Evolutionary conservation across 2,888 invertebrate genomes (phyloP), one percentile per base, ranked within the genome.

Genomic region (Strigamia maritima): DNA sequence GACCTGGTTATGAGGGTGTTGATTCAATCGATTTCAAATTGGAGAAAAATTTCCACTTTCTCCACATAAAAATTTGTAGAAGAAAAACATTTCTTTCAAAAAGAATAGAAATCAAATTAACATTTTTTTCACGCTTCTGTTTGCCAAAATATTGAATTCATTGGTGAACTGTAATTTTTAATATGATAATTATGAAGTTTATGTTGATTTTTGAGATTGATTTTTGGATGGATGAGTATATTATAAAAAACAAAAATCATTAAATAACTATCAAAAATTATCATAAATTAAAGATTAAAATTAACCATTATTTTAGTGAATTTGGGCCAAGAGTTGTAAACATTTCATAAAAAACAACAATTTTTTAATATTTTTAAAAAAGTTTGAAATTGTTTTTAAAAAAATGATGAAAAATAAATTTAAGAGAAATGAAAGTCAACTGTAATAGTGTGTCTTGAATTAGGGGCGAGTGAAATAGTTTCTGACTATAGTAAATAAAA

Each of bases 1-100:
- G 49, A 49, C 49, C 49, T 49, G 49, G 49, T 49, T 49, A 49
- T 49, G 49, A 49, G 49, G 49, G 49, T 49, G 49, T 49, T 49
- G 49, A 49, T 49, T 49, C 49, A 49, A 49, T 49, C 49, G 49
- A 49, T 49, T 49, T 49, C 49, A 49, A 49, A 49, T 49, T 49
- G 49, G n/a, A 49, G n/a, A 10, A 49, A 49, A 49, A 49, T 49
- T 49, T 49, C 49, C 49, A 49, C 49, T 49, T 49, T 49, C n/a
- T n/a, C 49, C 12, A 40, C 40, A 10, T 40, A 49, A 19, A 49
- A 49, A 49, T n/a, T 6, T 19, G 6, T 44, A n/a, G 49, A 49
- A 49, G n/a, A 49, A n/a, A 49, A n/a, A 6, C 2, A n/a, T 16
- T 31, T 31, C 31, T 31, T 31, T n/a, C 3, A 49, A 19, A n/a